These are phyloP conservation scores for Saturnia pavonia DNA, from an alignment of 2,888 invertebrate genomes.

Conservation along the genomic window DNA sequence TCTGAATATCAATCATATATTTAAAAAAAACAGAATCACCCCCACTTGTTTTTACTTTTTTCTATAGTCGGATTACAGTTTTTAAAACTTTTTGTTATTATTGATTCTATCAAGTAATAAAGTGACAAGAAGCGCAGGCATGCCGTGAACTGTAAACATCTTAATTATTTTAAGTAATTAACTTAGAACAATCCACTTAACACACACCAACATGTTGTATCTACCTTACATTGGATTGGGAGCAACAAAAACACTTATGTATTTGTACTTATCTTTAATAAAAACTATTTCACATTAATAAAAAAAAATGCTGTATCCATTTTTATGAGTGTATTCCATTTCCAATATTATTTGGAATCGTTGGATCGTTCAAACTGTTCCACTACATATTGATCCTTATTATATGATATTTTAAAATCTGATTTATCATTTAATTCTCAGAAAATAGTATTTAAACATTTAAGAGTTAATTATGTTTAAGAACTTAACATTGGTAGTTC, in stretches of 20 bases:
- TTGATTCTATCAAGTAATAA: conserved; percentile 45
- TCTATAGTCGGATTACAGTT: too few species aligned
- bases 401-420: too few species aligned
- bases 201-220: conserved; percentile 21
- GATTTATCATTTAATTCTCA: not conserved
- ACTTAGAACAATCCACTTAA: conserved; percentile 29
- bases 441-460: not conserved
- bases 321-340: too few species aligned
- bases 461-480: not conserved
- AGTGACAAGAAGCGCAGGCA: conserved; percentile 28
- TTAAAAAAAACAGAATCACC: too few species aligned
- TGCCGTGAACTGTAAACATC: conserved; percentile 35
- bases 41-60: too few species aligned
- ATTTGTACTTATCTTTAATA: not conserved
- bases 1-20: too few species aligned
- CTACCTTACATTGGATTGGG: not conserved
- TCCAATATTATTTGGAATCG: too few species aligned
- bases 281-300: not conserved
- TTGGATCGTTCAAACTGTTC: too few species aligned
- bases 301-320: too few species aligned
- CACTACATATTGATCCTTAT: too few species aligned
- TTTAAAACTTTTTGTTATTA: too few species aligned
- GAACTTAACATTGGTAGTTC: not conserved
- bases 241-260: not conserved
- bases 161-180: conserved; percentile 47